Evolutionary conservation across 2,888 invertebrate species (phyloP), one percentile per base, ranked within the genome.

Genomic region (Balanococcus diminutus): DNA sequence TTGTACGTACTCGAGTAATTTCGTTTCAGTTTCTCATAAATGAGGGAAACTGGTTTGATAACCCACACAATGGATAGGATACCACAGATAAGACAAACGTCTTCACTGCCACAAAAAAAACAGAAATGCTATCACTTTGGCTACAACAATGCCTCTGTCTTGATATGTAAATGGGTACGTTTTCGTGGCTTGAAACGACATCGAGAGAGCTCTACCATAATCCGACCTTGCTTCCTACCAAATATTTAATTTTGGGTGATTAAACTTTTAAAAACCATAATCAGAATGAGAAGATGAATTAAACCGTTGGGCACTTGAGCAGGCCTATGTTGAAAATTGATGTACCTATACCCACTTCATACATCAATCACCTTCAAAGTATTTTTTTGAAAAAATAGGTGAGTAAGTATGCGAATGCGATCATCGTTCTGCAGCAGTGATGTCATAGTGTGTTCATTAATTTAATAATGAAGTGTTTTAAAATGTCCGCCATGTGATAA

Each of bases 111-210:
- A 28, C 36, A 36, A 79, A 79, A 36, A 79, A 79, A 79, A 36
- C 36, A 79, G 75, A 79, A 79, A 79, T 79, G 75, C 75, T 36
- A 79, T 28, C 14, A 79, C 11, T 72, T 72, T 14, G 72, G 72
- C 28, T 31, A 72, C 31, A 72, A 56, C 14, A 42, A 42, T 42
- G 8, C 56, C 56, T 22, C 28, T 67, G 67, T 31, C 28, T 25
- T 28, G 31, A 14, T 19, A n/a, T n/a, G n/a, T n/a, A n/a, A n/a
- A n/a, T n/a, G n/a, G n/a, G n/a, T n/a, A n/a, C n/a, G n/a, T n/a
- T n/a, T n/a, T 56, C 19, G 31, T 67, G 67, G 28, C 67, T 31
- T 25, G 28, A 25, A 25, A 5, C 2, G 61, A 19, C 56, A 36
- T 36, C 19, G 11, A 2, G 56, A 19, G 1, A n/a, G n/a, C n/a